Base-by-base conservation (phyloP, 2,797 vertebrate species). In the Melanotaenia nigrans region DNA sequence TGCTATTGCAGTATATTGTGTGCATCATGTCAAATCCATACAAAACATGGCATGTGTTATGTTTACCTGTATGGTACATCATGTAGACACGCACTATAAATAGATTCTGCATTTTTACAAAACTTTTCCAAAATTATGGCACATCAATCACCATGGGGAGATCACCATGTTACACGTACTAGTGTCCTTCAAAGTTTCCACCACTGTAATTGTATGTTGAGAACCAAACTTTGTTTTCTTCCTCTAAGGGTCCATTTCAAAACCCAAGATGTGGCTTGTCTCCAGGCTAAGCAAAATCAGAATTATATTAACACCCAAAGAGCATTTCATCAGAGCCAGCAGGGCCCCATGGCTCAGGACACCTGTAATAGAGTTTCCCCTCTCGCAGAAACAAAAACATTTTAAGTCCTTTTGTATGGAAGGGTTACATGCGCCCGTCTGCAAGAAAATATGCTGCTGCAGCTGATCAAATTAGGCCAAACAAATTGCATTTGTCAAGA, bases 401-500 rank as follows among this genome's bases (percentile, higher is more conserved):
- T 96, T 96, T 95, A 95, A 95, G 94, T 93, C 94, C 93, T 95
- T 85, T 83, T 95, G 94, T 95, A 95, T 95, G 92, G 93, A 95
- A 89, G 89, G 90, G 93, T 96, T 96, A 95, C 94, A 94, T 93
- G 93, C 94, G 93, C 93, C 71, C 89, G 92, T 93, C 85, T 93
- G 92, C 89, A 90, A 92, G 91, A 93, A 96, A 95, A 95, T 95
- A 93, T 93, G 92, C 94, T 91, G 87, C 92, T 92, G 92, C 93
- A 93, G 83, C 96, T 98, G 97, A 99, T 97, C 94, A 92, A 95
- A 96, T 97, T 96, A 98, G 93, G 92, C 75, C 79, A 88, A 95
- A 95, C 95, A 97, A 98, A 99, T 98, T 96, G 94, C 93, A 97
- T 99, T 98, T 93, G 92, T 96, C 91, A 90, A 92, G 75, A 83